Evolutionary conservation across 1,140 invertebrate species (phyloP), one percentile per base, ranked within the genome.

Genomic region (Berghia stephanieae): DNA sequence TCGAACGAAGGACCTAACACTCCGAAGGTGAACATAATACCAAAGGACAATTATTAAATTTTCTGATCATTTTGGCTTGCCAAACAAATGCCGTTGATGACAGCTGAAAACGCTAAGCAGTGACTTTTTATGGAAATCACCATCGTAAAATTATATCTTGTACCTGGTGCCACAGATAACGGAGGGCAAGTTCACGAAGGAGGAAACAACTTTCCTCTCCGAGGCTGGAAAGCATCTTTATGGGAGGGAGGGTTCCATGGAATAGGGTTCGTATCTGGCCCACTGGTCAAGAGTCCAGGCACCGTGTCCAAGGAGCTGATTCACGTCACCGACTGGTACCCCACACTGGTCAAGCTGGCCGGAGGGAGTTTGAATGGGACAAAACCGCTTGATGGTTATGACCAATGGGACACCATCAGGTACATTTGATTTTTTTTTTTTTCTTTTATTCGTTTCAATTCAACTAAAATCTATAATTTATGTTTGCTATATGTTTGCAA

Each of bases 211-310:
- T 88, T 80, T 78, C 91, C 91, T 0, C 77, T 91, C 2, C 76
- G 90, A 69, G 91, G 91, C 21, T 82, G 84, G 72, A 91, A 91
- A 77, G 86, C 83, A 16, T 86, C 88, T 3, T 73, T 91, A 34
- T 91, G 89, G 88, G 91, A 91, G 81, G 90, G 90, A 31, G 91
- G 91, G 13, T 85, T 82, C 3, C 68, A 74, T 27, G 79, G 78
- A 16, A 67, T 81, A 16, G 83, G 80, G 1, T 83, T 84, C 68
- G 84, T 83, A 4, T 40, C 78, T 55, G 77, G 82, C 57, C 60
- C 42, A 13, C 31, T 80, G 27, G 43, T 85, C 3, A 57, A 80
- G n/a, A 38, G 71, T 6, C 70, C 36, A 27, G 81, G 83, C 13
- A 36, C 36, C 16, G 75, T 80, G 27, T 77, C 72, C 36, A 57